phyloP scores from a whole-genome alignment of 2,888 invertebrate genomes.

The Dermolepida albohirtum region DNA sequence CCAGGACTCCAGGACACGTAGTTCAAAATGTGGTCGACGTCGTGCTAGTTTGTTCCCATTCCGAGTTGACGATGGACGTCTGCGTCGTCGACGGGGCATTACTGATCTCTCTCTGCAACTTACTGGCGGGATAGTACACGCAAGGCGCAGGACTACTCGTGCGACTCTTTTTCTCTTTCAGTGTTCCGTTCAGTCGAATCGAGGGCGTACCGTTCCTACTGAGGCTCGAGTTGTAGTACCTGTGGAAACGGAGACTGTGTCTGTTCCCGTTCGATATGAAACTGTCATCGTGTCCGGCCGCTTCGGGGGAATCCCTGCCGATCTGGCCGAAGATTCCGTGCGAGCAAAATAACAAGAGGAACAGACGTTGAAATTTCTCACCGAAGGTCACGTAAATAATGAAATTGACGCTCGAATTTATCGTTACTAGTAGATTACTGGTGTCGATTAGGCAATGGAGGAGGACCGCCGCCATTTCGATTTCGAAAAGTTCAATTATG shows the following conservation, averaged over 20 bases:
- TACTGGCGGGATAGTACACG: conserved; percentile 69
- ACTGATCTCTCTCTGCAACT: conserved; percentile 56
- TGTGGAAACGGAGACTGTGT: conserved; percentile 74
- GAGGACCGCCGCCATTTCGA: conserved; percentile 69
- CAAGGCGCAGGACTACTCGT: conserved; percentile 67
- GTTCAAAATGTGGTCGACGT: conserved; percentile 40
- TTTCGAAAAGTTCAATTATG: conserved; percentile 83
- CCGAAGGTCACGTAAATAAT: conserved; percentile 98
- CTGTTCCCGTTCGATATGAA: conserved; percentile 84
- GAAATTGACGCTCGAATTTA: conserved; percentile 98
- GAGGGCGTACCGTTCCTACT: conserved; percentile 60
- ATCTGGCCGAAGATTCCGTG: conserved; percentile 66
- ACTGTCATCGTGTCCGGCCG: conserved; percentile 82
- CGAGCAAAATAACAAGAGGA: conserved; percentile 81
- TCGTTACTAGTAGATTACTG: conserved; percentile 93
- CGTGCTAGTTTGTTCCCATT: conserved; percentile 45
- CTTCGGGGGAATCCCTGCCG: conserved; percentile 76
- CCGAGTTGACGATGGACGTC: conserved; percentile 53
- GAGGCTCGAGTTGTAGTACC: conserved; percentile 68
- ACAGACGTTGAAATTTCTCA: conserved; percentile 92
- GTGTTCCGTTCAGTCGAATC: conserved; percentile 53
- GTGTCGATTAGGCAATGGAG: conserved; percentile 80
- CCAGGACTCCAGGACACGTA: too few relatives aligned
- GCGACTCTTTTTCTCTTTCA: conserved; percentile 48
- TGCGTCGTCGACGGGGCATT: conserved; percentile 57